Conservation (phyloP, 2,113 vertebrate genomes). For the Chloropsis hardwickii region DNA sequence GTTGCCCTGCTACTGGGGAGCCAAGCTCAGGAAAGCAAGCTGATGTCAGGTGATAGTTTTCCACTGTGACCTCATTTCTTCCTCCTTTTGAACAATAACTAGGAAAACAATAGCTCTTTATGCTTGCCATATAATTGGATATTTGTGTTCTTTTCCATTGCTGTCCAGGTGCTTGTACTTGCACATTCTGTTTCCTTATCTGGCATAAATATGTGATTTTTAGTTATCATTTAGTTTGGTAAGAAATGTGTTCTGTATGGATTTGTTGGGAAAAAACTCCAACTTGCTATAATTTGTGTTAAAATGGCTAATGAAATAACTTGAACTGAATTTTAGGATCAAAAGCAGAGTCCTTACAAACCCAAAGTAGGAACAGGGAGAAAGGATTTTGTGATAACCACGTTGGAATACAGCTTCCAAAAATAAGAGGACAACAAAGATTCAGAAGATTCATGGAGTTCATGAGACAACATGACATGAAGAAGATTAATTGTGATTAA, state of each 20-base stretch:
- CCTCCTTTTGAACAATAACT: neutral
- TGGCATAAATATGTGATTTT: neutral
- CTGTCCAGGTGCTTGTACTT: conserved; percentile 14
- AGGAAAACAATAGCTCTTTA: conserved; percentile 25
- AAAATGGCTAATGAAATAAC: neutral
- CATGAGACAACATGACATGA: neutral
- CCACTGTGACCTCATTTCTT: conserved; percentile 24
- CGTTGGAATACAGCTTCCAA: neutral
- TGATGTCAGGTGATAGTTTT: neutral
- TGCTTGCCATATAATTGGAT: neutral
- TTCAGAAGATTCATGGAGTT: neutral
- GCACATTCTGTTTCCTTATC: neutral
- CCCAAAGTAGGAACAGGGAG: neutral
- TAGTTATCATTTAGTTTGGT: neutral
- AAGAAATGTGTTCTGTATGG: neutral
- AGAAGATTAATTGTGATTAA: neutral
- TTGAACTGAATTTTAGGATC: neutral
- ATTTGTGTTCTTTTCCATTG: conserved; percentile 1
- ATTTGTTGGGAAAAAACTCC: neutral
- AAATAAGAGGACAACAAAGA: neutral
- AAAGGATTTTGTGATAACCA: neutral
- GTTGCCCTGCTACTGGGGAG: neutral
- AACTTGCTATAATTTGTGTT: neutral
- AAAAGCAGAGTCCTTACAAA: neutral
- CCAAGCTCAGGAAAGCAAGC: neutral